Conservation (phyloP, 1,140 invertebrate genomes). For the Cydia pomonella region DNA sequence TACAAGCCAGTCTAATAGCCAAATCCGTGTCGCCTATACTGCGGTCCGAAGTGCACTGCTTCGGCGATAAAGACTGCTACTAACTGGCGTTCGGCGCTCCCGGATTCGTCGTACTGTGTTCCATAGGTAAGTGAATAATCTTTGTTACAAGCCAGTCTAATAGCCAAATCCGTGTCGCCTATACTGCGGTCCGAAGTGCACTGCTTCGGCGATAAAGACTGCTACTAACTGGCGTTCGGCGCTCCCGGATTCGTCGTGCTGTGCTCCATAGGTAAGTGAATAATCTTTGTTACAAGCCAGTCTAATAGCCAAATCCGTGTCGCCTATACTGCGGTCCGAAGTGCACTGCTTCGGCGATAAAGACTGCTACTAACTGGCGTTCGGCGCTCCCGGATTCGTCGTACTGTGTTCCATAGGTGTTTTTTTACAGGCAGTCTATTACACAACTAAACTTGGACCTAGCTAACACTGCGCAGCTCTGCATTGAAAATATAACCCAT, state of each 20-base stretch:
- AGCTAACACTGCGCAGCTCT: too few species aligned
- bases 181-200: constrained; percentile 83
- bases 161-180: constrained; percentile 85
- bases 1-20: too few species aligned
- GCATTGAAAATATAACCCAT: too few species aligned
- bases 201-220: constrained; percentile 85
- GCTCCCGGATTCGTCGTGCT: constrained; percentile 84
- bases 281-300: constrained; percentile 43
- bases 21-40: too few species aligned
- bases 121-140: constrained; percentile 74
- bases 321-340: constrained; percentile 84
- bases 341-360: constrained; percentile 84
- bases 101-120: constrained; percentile 82
- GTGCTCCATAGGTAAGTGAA: constrained; percentile 75
- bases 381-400: constrained; percentile 85
- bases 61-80: constrained; percentile 85
- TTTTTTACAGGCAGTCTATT: constrained; percentile 37
- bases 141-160: too few species aligned
- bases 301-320: constrained; percentile 66
- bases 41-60: constrained; percentile 83
- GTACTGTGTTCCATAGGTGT: constrained; percentile 82
- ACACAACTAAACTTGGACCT: too few species aligned
- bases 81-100: constrained; percentile 87
- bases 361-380: constrained; percentile 86
- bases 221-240: constrained; percentile 87